Evolutionary conservation across 2,888 invertebrate genomes (phyloP).

Genomic region (Zonitis immaculata): DNA sequence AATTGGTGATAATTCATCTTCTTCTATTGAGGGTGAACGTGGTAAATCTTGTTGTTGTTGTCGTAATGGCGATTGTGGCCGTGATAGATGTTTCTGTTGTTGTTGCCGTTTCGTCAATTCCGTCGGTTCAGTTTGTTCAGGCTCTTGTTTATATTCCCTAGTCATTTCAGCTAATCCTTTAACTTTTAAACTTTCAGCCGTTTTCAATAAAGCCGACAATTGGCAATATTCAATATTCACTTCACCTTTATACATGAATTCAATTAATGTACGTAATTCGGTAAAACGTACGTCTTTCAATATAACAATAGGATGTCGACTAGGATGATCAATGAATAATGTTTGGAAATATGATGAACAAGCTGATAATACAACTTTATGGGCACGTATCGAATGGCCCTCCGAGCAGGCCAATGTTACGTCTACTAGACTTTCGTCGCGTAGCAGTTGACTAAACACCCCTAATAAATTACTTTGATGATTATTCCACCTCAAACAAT

Average conservation of each 20-base stretch:
- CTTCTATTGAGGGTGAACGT: slow-evolving; percentile 37
- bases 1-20: slow-evolving; percentile 10
- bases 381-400: slow-evolving; percentile 91
- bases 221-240: slow-evolving; percentile 93
- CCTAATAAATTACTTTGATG: slow-evolving; percentile 97
- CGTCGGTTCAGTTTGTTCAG: slow-evolving; percentile 47
- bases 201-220: slow-evolving; percentile 83
- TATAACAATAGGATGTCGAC: slow-evolving; percentile 87
- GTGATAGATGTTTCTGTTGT: slow-evolving; percentile 25
- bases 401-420: slow-evolving; percentile 95
- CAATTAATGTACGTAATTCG: slow-evolving; percentile 85
- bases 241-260: slow-evolving; percentile 96
- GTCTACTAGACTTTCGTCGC: slow-evolving; percentile 94
- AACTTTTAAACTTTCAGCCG: slow-evolving; percentile 89
- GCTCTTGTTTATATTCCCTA: slow-evolving; percentile 46
- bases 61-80: slow-evolving; percentile 23
- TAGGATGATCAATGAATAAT: slow-evolving; percentile 86
- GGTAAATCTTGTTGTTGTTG: slow-evolving; percentile 31
- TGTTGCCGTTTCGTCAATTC: slow-evolving; percentile 41
- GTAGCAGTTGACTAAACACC: slow-evolving; percentile 93
- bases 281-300: slow-evolving; percentile 90
- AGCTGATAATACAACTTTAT: slow-evolving; percentile 84
- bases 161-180: slow-evolving; percentile 93
- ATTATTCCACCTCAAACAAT: slow-evolving; percentile 98
- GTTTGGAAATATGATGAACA: slow-evolving; percentile 94